Conservation (phyloP, 2,888 invertebrate species). For the Drosophila hamatofila region DNA sequence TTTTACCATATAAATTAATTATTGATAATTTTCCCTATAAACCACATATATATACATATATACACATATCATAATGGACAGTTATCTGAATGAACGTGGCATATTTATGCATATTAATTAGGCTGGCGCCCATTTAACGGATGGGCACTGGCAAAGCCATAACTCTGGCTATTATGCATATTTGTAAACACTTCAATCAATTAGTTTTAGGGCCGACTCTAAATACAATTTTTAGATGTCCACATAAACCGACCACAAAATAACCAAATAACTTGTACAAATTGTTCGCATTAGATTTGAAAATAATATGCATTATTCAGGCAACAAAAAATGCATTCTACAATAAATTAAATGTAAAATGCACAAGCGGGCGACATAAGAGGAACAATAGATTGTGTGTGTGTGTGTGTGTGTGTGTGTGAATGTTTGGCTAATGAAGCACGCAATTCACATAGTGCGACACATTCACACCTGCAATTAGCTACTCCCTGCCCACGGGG, state of each 20-base stretch:
- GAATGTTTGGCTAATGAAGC: slow-evolving; percentile 58
- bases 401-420: slow-evolving; percentile 10
- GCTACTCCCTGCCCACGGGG: slow-evolving; percentile 12
- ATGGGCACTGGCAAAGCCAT: neutral
- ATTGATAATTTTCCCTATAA: neutral
- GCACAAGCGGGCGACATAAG: slow-evolving; percentile 4
- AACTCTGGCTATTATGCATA: slow-evolving; percentile 29
- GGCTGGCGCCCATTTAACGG: neutral
- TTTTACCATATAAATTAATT: neutral
- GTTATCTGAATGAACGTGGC: neutral
- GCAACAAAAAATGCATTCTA: slow-evolving; percentile 61
- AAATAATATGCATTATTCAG: slow-evolving; percentile 52
- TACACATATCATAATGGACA: slow-evolving; percentile 16
- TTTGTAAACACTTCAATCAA: slow-evolving; percentile 50
- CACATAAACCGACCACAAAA: slow-evolving; percentile 56
- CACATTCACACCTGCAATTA: slow-evolving; percentile 76
- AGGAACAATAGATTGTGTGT: neutral
- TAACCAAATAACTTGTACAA: slow-evolving; percentile 60
- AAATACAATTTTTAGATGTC: slow-evolving; percentile 12
- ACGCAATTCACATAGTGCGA: slow-evolving; percentile 55
- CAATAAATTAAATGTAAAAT: slow-evolving; percentile 70
- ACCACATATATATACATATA: too few species aligned
- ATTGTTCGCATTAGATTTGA: slow-evolving; percentile 36
- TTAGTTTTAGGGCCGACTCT: slow-evolving; percentile 31
- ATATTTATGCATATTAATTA: slow-evolving; percentile 11